Evolutionary conservation across 2,888 invertebrate genomes (phyloP), one percentile per base, ranked within the genome.

Genomic region (Melolontha melolontha): DNA sequence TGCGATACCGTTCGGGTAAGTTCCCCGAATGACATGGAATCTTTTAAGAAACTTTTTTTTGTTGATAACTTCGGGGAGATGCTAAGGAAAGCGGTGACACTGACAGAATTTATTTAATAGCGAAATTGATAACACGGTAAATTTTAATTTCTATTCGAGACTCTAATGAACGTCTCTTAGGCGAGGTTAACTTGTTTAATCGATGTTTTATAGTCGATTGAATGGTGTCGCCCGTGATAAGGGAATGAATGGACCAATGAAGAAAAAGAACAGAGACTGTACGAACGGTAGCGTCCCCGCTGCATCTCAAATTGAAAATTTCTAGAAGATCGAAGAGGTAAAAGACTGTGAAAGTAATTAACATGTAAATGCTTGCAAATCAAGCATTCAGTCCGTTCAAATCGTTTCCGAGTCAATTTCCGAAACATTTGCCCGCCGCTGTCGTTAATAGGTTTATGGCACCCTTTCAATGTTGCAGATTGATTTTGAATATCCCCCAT

Each of bases 341-440:
- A 68, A 68, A 64, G 59, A 50, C 68, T 57, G 49, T 55, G 66
- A 70, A 75, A 77, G 76, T 72, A 77, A 78, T 78, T 77, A 78
- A 68, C 75, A 80, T 79, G 79, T 78, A 79, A 80, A 80, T 80
- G 76, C 77, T 77, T 75, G 79, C 77, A 78, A 79, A 80, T 79
- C 78, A 78, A 77, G 77, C 75, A 76, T 75, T 76, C 77, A 77
- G 73, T 75, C 75, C 75, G 75, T 76, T 74, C 76, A 72, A 74
- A 78, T 77, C 78, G 78, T 77, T 79, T 79, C 79, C 79, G 79
- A 79, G 75, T 75, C 78, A 79, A 80, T 80, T 80, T 80, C 79
- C 79, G 79, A 77, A 77, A 77, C 77, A 78, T 78, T 79, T 77
- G 78, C 75, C 77, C 76, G 77, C 77, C 78, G 76, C 76, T 72